Conservation (phyloP, 2,113 vertebrate genomes). For the Microtus pennsylvanicus region DNA sequence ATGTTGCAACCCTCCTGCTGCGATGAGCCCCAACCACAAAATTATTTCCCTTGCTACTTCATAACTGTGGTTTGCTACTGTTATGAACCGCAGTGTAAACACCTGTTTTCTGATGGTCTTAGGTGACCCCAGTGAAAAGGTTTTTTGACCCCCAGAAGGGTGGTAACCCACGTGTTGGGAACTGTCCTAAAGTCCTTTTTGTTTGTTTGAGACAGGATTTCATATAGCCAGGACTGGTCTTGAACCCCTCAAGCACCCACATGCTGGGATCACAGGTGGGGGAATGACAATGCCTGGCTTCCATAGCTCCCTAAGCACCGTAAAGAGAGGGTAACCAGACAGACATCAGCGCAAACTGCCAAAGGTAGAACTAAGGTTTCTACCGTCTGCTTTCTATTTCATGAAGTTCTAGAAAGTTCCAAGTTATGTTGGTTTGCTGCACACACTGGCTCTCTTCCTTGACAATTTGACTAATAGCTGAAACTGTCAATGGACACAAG, state of each 20-base stretch:
- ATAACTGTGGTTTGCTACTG: neutral
- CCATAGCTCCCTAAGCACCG: neutral
- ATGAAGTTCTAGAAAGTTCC: constrained; percentile 5
- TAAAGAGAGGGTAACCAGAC: neutral
- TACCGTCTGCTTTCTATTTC: neutral
- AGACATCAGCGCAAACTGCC: neutral
- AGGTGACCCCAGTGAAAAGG: neutral
- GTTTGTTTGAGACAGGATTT: neutral
- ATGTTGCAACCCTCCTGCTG: neutral
- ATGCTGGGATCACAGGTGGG: no score
- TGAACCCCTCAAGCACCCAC: neutral
- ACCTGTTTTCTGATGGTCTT: neutral
- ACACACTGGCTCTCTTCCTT: neutral
- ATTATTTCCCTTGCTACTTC: neutral
- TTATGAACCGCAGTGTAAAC: no score
- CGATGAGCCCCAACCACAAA: neutral
- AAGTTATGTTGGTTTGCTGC: neutral
- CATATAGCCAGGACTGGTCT: neutral
- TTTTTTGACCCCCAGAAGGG: neutral
- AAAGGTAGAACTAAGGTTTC: neutral
- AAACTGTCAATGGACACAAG: neutral
- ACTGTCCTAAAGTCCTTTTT: neutral
- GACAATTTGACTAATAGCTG: neutral
- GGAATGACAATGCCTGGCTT: no score
- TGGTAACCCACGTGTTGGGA: neutral